Conservation (phyloP, 2,113 vertebrate species). For the Coptodon bakossiorum region DNA sequence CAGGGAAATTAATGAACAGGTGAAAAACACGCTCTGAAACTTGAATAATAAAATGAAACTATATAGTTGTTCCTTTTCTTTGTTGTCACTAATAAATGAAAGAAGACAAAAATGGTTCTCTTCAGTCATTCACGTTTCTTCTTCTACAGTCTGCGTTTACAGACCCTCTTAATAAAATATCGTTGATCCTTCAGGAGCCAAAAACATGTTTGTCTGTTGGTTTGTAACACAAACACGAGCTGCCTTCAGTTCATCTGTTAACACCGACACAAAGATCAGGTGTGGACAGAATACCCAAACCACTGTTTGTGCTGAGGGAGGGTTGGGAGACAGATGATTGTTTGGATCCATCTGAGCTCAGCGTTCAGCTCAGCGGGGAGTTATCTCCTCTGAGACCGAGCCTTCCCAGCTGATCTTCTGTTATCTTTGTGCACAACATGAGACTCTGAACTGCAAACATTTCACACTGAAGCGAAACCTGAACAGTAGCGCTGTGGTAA, state of each 20-base stretch:
- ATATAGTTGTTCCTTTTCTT: background rate
- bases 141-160: background rate
- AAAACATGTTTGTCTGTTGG: background rate
- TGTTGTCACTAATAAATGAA: background rate
- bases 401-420: background rate
- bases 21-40: background rate
- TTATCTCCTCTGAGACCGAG: background rate
- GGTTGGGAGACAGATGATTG: background rate
- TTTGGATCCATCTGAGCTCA: background rate
- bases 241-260: fast-evolving
- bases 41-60: background rate
- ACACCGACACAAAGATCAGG: background rate
- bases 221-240: background rate
- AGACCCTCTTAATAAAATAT: background rate
- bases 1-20: background rate
- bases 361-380: background rate
- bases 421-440: background rate
- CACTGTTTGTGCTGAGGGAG: background rate
- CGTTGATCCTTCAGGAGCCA: background rate
- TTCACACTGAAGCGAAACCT: background rate
- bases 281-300: background rate
- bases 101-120: background rate
- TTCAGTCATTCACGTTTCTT: background rate
- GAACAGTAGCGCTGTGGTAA: background rate
- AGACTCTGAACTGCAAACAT: background rate